phyloP scores from a whole-genome alignment of 2,888 invertebrate species.

The Cantharis rufa region DNA sequence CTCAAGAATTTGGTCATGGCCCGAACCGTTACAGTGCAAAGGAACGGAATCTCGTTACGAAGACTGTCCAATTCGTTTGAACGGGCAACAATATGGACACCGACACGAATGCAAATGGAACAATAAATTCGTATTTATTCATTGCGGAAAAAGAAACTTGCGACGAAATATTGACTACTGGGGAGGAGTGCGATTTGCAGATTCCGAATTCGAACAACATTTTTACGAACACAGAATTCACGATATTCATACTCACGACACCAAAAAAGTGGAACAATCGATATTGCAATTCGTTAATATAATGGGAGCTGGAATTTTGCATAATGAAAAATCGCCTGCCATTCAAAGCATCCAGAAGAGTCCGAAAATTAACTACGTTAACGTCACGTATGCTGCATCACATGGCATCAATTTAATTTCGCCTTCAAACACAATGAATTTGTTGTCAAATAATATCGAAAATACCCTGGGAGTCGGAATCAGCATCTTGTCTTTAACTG shows the following conservation, averaged over 20 bases:
- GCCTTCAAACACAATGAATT: slow-evolving; percentile 78
- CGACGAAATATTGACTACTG: slow-evolving; percentile 76
- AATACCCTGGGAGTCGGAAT: slow-evolving; percentile 89
- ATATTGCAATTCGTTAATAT: slow-evolving; percentile 79
- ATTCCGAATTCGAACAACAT: slow-evolving; percentile 86
- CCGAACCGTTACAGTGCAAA: slow-evolving; percentile 85
- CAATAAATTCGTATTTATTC: slow-evolving; percentile 89
- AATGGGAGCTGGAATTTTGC: slow-evolving; percentile 91
- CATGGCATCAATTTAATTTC: slow-evolving; percentile 92
- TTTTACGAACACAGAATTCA: slow-evolving; percentile 81
- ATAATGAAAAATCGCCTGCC: slow-evolving; percentile 93
- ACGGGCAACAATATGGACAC: slow-evolving; percentile 87
- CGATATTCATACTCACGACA: slow-evolving; percentile 78
- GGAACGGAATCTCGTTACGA: slow-evolving; percentile 77
- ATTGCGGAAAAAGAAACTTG: slow-evolving; percentile 76
- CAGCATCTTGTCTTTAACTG: slow-evolving; percentile 87
- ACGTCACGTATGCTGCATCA: slow-evolving; percentile 81
- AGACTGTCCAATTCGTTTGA: slow-evolving; percentile 85
- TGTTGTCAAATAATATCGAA: slow-evolving; percentile 74
- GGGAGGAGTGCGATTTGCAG: slow-evolving; percentile 95
- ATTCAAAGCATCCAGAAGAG: slow-evolving; percentile 88
- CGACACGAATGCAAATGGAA: slow-evolving; percentile 87
- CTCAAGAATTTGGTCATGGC: slow-evolving; percentile 91
- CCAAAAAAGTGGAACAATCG: slow-evolving; percentile 73
- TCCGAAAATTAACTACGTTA: slow-evolving; percentile 79